phyloP scores from a whole-genome alignment of 2,797 vertebrate genomes.

The Myripristis jacobus region DNA sequence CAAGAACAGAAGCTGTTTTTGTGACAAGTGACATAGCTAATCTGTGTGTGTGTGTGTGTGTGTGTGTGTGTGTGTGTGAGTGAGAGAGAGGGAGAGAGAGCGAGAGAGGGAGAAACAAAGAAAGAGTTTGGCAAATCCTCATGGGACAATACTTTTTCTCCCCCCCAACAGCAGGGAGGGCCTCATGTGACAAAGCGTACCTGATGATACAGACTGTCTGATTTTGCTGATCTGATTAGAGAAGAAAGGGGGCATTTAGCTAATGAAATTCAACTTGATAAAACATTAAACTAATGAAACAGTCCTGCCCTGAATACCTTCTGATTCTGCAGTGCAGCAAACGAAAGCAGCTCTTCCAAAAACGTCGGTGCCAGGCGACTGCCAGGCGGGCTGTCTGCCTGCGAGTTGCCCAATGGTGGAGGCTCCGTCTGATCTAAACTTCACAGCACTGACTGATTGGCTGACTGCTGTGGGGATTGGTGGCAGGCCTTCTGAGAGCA shows the following conservation, averaged over 20 bases:
- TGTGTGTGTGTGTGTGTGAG: neutral
- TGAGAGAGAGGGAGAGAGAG: slow-evolving; percentile 4
- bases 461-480: slow-evolving; percentile 55
- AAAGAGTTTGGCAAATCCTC: slow-evolving; percentile 21
- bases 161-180: slow-evolving; percentile 7
- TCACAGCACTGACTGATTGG: slow-evolving; percentile 58
- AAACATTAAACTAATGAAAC: slow-evolving; percentile 67
- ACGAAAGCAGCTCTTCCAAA: slow-evolving; percentile 8
- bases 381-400: slow-evolving; percentile 13
- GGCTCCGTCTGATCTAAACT: slow-evolving; percentile 52
- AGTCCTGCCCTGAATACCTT: slow-evolving; percentile 44
- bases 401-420: slow-evolving; percentile 33
- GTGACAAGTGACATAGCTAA: slow-evolving; percentile 38
- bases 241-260: slow-evolving; percentile 60
- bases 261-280: slow-evolving; percentile 66
- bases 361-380: slow-evolving; percentile 2
- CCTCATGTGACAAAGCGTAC: slow-evolving; percentile 25
- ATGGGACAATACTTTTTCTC: slow-evolving; percentile 19
- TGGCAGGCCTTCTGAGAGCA: slow-evolving; percentile 57
- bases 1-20: slow-evolving; percentile 27
- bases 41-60: slow-evolving; percentile 12
- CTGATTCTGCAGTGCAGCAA: slow-evolving; percentile 43
- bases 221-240: slow-evolving; percentile 63
- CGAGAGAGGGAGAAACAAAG: neutral
- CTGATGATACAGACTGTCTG: slow-evolving; percentile 45